Evolutionary conservation across 92 coral and sea anemone genomes (phyloP).

Genomic region (Zoanthus gigantus): DNA sequence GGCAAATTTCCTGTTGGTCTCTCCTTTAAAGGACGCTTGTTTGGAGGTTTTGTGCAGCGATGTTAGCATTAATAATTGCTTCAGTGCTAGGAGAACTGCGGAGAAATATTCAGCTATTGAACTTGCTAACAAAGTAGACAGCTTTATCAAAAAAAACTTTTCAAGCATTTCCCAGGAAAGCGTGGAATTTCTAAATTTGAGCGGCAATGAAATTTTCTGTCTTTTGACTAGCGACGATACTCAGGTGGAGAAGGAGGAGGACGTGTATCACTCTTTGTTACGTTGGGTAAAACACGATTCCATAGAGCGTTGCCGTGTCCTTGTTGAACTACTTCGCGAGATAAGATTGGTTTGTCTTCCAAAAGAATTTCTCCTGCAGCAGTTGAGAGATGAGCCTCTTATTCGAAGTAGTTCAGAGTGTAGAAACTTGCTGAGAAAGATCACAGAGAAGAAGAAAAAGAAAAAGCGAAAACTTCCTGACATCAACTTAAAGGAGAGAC

Average conservation of each 20-base stretch:
- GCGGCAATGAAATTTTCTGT: constrained; percentile 32
- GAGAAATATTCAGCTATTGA: constrained; percentile 44
- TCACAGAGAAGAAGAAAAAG: constrained; percentile 33
- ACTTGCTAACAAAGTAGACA: constrained; percentile 35
- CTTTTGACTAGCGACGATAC: constrained; percentile 35
- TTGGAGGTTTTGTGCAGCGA: constrained; percentile 46
- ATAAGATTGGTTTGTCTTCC: constrained; percentile 20
- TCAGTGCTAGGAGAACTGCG: constrained; percentile 46
- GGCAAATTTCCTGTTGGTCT: constrained; percentile 30
- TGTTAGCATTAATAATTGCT: constrained; percentile 25
- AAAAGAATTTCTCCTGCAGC: constrained; percentile 35
- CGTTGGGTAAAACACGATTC: constrained; percentile 37
- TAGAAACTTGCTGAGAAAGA: constrained; percentile 36
- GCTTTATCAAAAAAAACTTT: constrained; percentile 44
- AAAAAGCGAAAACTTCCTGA: constrained; percentile 41
- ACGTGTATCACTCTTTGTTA: constrained; percentile 29
- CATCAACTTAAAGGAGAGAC: constrained; percentile 40
- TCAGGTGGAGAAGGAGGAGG: constrained; percentile 34
- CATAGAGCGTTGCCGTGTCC: constrained; percentile 19
- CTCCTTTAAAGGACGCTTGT: constrained; percentile 40
- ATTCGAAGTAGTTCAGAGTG: constrained; percentile 23
- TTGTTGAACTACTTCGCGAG: constrained; percentile 25
- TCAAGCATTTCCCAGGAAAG: constrained; percentile 23
- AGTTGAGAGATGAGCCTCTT: constrained; percentile 28
- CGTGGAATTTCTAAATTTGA: constrained; percentile 31